A percentile compares a stretch with the other conserved stretches of the same genome.
These are phyloP conservation scores for Scomber colias DNA, from an alignment of 2,113 vertebrate species.

Conservation along the genomic window DNA sequence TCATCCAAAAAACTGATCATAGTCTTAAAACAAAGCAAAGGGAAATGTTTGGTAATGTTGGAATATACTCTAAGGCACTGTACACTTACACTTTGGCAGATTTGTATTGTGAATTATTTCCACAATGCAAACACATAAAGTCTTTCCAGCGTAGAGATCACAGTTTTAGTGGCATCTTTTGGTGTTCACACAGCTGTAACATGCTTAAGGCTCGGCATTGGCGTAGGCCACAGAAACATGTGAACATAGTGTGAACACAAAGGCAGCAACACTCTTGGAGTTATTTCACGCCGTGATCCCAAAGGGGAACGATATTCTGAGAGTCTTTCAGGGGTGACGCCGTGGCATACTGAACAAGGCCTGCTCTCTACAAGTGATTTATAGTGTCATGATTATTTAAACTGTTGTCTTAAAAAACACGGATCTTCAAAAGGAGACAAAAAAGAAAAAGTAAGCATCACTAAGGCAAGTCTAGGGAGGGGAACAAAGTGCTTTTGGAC, in stretches of 20 bases:
- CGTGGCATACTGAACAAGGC: slow-evolving; percentile 30
- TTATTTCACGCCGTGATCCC: slow-evolving; percentile 26
- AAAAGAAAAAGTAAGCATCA: slow-evolving; percentile 47
- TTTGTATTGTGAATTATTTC: slow-evolving; percentile 90
- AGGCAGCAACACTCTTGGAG: slow-evolving; percentile 75
- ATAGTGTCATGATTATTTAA: slow-evolving; percentile 51
- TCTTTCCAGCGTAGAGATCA: slow-evolving; percentile 93
- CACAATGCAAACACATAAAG: slow-evolving; percentile 88
- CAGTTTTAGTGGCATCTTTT: slow-evolving; percentile 94
- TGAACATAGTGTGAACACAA: slow-evolving; percentile 63
- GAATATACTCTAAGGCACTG: slow-evolving; percentile 95
- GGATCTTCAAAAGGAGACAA: slow-evolving; percentile 26
- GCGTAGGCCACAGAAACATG: slow-evolving; percentile 80
- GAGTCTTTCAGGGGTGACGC: slow-evolving; percentile 24
- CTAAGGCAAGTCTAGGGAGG: slow-evolving; percentile 66
- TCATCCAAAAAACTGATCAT: slow-evolving; percentile 48
- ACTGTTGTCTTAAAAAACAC: slow-evolving; percentile 41
- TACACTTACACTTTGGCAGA: slow-evolving; percentile 98
- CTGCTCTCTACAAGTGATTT: slow-evolving; percentile 47
- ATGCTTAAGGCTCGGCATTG: slow-evolving; percentile 92
- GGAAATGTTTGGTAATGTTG: slow-evolving; percentile 64
- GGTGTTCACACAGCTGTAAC: slow-evolving; percentile 86
- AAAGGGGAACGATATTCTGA: slow-evolving; percentile 29
- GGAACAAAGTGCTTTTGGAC: slow-evolving; percentile 81
- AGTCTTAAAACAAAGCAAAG: slow-evolving; percentile 42